phyloP scores from a whole-genome alignment of 2,113 vertebrate genomes.

The Agapornis roseicollis region DNA sequence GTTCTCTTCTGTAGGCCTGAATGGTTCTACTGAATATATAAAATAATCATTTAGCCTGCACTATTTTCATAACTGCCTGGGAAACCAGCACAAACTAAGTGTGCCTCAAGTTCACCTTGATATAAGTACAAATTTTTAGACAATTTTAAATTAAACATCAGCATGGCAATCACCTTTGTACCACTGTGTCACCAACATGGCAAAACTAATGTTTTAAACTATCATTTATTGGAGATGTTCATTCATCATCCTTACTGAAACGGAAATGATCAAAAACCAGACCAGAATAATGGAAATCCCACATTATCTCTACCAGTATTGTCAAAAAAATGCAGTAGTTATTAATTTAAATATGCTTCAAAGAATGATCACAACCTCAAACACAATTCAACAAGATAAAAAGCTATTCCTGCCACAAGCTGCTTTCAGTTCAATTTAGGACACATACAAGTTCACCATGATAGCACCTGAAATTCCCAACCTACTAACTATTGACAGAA shows the following conservation, averaged over 20 bases:
- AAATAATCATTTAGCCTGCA: not conserved
- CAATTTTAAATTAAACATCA: slow-evolving; percentile 51
- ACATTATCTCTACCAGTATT: slow-evolving; percentile 29
- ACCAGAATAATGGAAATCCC: slow-evolving; percentile 30
- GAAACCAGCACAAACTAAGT: not conserved
- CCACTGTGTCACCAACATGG: slow-evolving; percentile 13
- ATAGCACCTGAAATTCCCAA: slow-evolving; percentile 9
- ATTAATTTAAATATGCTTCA: slow-evolving; percentile 56
- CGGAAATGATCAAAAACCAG: slow-evolving; percentile 17
- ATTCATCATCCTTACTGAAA: slow-evolving; percentile 38
- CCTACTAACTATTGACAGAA: not conserved
- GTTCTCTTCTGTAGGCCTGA: not conserved
- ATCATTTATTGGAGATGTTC: not conserved
- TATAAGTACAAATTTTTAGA: slow-evolving; percentile 29
- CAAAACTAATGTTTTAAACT: slow-evolving; percentile 49
- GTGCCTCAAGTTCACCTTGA: slow-evolving; percentile 3
- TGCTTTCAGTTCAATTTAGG: slow-evolving; percentile 44
- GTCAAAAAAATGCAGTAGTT: slow-evolving; percentile 49
- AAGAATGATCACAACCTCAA: slow-evolving; percentile 43
- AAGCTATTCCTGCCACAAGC: slow-evolving; percentile 37
- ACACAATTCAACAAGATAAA: slow-evolving; percentile 42
- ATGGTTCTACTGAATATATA: not conserved
- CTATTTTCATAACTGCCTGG: not conserved
- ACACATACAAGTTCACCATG: slow-evolving; percentile 11
- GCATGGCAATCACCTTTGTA: slow-evolving; percentile 31